Evolutionary conservation across 2,797 vertebrate genomes (phyloP).

Genomic region (Labeo calbasu): DNA sequence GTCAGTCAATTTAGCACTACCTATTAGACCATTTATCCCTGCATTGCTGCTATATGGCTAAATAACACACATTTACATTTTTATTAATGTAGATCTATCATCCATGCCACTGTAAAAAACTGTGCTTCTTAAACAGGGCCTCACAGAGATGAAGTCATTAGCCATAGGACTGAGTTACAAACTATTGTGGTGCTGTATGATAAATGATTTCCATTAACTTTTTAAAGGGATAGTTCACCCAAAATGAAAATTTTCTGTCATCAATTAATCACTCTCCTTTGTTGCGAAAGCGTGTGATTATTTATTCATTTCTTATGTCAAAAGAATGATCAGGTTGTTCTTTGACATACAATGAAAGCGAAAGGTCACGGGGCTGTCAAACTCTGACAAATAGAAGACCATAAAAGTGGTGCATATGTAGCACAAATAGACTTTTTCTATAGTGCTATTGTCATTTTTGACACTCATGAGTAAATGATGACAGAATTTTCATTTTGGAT

Average conservation of each 20-base stretch:
- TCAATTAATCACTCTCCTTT: background rate
- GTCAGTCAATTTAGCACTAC: slow-evolving; percentile 49
- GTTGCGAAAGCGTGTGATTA: background rate
- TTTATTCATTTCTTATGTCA: background rate
- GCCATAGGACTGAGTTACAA: slow-evolving; percentile 40
- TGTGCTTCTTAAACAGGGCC: slow-evolving; percentile 33
- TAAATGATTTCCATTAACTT: slow-evolving; percentile 46
- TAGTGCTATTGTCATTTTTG: background rate
- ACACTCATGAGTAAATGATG: background rate
- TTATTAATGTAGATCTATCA: slow-evolving; percentile 59
- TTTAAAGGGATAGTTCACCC: slow-evolving; percentile 23
- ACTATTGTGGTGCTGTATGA: slow-evolving; percentile 37
- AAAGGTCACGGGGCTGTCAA: background rate
- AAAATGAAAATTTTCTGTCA: background rate
- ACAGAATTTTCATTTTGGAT: background rate
- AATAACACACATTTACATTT: slow-evolving; percentile 61
- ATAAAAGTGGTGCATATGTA: background rate
- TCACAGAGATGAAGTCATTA: slow-evolving; percentile 49
- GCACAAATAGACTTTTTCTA: background rate
- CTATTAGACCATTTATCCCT: slow-evolving; percentile 5
- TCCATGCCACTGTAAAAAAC: slow-evolving; percentile 33
- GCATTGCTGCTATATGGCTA: slow-evolving; percentile 47
- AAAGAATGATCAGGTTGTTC: background rate
- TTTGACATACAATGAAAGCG: background rate
- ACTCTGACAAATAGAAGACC: background rate